phyloP scores from a whole-genome alignment of 1,140 invertebrate genomes.

The Pseudomyrmex concolor region DNA sequence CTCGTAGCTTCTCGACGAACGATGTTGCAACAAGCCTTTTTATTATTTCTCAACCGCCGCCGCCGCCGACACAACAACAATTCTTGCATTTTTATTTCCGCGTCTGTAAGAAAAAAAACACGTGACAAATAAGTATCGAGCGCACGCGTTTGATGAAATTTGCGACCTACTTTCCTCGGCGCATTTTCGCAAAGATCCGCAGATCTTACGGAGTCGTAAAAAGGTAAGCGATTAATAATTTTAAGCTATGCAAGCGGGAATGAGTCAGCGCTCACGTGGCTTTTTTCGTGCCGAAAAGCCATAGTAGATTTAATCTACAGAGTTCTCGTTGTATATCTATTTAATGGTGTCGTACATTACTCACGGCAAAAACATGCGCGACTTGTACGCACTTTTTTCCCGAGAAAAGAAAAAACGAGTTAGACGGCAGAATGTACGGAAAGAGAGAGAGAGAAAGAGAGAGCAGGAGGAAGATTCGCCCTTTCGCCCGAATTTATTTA shows the following conservation, averaged over 20 bases:
- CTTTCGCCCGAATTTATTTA: too few species aligned
- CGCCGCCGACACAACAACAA: background rate
- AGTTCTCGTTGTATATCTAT: slow-evolving; percentile 45
- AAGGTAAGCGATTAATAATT: slow-evolving; percentile 45
- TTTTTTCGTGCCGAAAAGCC: slow-evolving; percentile 30
- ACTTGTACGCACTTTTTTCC: slow-evolving; percentile 27
- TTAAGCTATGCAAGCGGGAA: slow-evolving; percentile 33
- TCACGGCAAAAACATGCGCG: slow-evolving; percentile 30
- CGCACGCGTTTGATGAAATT: slow-evolving; percentile 8
- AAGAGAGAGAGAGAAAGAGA: background rate
- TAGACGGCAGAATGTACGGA: background rate
- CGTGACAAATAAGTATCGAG: background rate
- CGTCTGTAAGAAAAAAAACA: background rate
- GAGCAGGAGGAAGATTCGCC: too few species aligned
- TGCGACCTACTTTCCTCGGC: background rate
- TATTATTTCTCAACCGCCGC: slow-evolving; percentile 3
- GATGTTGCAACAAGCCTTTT: background rate
- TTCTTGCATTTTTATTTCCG: slow-evolving; percentile 19
- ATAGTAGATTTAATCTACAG: slow-evolving; percentile 45
- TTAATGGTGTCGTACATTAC: slow-evolving; percentile 51
- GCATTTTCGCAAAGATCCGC: slow-evolving; percentile 9
- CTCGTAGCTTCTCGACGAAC: too few species aligned
- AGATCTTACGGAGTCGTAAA: slow-evolving; percentile 19
- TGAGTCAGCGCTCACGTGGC: slow-evolving; percentile 30
- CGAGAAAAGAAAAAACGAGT: slow-evolving; percentile 4